Evolutionary conservation across 2,797 vertebrate genomes (phyloP).

Genomic region (Sebastes variabilis): DNA sequence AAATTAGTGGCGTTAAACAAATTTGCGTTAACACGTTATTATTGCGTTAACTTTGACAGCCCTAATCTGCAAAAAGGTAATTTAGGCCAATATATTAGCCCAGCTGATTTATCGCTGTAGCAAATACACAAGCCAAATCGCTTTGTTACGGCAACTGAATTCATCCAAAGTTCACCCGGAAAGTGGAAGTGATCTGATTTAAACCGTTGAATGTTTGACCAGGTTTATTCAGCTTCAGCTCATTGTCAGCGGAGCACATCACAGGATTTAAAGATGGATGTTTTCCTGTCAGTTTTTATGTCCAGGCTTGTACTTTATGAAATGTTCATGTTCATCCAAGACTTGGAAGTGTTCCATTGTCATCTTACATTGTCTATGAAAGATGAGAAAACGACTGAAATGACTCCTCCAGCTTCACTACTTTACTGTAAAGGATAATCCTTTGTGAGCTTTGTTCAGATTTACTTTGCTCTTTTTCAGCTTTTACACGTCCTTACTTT

Average conservation of each 20-base stretch:
- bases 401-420: neutral
- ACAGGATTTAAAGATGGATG: neutral
- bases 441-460: neutral
- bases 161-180: neutral
- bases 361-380: neutral
- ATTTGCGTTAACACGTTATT: too few species aligned
- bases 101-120: too few species aligned
- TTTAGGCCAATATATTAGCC: too few species aligned
- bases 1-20: too few species aligned
- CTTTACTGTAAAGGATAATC: neutral
- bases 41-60: too few species aligned
- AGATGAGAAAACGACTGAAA: neutral
- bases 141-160: neutral
- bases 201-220: neutral
- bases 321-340: neutral
- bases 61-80: too few species aligned
- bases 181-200: neutral
- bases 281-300: neutral
- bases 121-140: neutral
- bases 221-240: neutral
- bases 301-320: neutral
- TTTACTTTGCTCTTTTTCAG: conserved; percentile 25
- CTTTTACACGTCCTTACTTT: neutral
- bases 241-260: neutral
- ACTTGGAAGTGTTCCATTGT: neutral